phyloP scores from a whole-genome alignment of 2,888 invertebrate species.

The Drosophila pseudotalamancana region DNA sequence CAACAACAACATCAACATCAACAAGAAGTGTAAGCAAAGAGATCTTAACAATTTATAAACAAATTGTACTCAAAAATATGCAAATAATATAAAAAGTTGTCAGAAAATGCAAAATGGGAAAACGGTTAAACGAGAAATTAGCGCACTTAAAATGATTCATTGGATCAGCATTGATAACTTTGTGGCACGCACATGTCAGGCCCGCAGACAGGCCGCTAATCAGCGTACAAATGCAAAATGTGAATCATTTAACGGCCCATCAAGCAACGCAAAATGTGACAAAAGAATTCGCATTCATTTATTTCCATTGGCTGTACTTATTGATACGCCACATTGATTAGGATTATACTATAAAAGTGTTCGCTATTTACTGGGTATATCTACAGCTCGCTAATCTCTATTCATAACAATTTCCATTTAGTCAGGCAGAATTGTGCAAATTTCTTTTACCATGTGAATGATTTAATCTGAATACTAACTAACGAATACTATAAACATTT shows the following conservation, averaged over 20 bases:
- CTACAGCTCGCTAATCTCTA: not conserved
- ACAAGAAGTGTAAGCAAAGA: not conserved
- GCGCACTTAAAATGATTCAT: slow-evolving; percentile 71
- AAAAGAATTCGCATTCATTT: slow-evolving; percentile 28
- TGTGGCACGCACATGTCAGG: slow-evolving; percentile 63
- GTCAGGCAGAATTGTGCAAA: no score
- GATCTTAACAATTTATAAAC: slow-evolving; percentile 64
- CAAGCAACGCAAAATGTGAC: slow-evolving; percentile 32
- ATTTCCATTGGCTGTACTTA: not conserved
- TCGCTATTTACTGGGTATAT: slow-evolving; percentile 7
- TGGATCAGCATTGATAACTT: slow-evolving; percentile 63
- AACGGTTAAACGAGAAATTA: slow-evolving; percentile 45
- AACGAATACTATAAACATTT: no score
- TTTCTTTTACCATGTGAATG: no score
- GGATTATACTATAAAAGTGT: not conserved
- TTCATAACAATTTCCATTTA: no score
- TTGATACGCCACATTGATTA: slow-evolving; percentile 17
- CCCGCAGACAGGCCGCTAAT: slow-evolving; percentile 33
- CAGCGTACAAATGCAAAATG: slow-evolving; percentile 46
- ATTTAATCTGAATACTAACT: no score
- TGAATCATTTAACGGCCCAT: slow-evolving; percentile 35
- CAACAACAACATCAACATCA: slow-evolving; percentile 8
- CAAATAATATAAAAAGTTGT: slow-evolving; percentile 34
- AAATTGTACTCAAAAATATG: slow-evolving; percentile 48
- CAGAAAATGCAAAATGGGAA: slow-evolving; percentile 21